A percentile compares a stretch with the other conserved stretches of the same genome.
phyloP scores from a whole-genome alignment of 1,140 invertebrate species.

The Zaprionus africanus region DNA sequence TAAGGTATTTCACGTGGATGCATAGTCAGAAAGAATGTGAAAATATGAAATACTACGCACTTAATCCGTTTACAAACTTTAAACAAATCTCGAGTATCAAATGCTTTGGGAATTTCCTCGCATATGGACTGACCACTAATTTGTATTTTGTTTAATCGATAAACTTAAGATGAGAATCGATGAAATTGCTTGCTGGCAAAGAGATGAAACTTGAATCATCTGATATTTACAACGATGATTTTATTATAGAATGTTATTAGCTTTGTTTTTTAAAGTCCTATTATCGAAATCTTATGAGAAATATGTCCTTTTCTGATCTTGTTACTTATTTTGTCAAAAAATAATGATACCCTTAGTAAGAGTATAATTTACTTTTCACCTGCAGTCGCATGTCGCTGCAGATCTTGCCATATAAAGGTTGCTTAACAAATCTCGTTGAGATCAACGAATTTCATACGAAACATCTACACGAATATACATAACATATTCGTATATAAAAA shows the following conservation, averaged over 20 bases:
- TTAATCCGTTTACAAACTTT: not conserved
- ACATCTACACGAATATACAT: not conserved
- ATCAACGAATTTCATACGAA: constrained; percentile 22
- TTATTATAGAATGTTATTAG: no score
- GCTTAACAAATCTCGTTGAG: not conserved
- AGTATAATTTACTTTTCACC: not conserved
- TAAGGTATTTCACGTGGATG: not conserved
- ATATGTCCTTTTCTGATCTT: not conserved
- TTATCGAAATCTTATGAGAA: no score
- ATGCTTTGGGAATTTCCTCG: not conserved
- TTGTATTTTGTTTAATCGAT: no score
- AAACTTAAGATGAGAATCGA: no score
- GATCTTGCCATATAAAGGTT: not conserved
- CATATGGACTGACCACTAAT: not conserved
- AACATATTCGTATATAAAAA: not conserved
- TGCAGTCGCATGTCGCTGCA: constrained; percentile 3
- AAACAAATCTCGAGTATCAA: not conserved
- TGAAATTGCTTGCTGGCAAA: no score
- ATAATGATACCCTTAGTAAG: not conserved
- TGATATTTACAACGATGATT: no score
- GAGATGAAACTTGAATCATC: no score
- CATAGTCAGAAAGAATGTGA: not conserved
- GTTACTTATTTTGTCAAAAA: not conserved
- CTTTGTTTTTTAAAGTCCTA: no score
- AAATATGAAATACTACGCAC: not conserved